Percentiles rank a stretch among this genome's conserved stretches.
These are phyloP conservation scores for Ibidorhyncha struthersii DNA, from an alignment of 2,113 vertebrate species.

Conservation along the genomic window DNA sequence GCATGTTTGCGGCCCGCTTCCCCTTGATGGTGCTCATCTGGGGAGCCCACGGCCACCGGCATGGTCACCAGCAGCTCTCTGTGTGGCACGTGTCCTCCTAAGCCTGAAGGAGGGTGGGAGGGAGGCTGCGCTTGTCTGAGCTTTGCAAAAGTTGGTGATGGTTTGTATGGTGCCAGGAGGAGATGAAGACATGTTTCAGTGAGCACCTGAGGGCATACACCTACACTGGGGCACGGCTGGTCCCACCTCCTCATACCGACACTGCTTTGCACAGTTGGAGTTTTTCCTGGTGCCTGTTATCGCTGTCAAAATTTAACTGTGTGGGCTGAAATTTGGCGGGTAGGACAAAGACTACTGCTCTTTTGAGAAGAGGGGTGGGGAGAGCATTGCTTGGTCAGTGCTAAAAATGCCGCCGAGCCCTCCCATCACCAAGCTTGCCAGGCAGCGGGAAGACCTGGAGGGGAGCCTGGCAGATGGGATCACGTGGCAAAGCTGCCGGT, in stretches of 20 bases:
- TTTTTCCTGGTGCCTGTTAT: not conserved
- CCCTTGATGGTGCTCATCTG: rapidly evolving
- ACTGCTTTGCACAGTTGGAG: not conserved
- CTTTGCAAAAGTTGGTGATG: not conserved
- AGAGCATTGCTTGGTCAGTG: not conserved
- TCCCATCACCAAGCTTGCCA: not conserved
- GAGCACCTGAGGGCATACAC: not conserved
- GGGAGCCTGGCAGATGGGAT: not conserved
- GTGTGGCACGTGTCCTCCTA: not conserved
- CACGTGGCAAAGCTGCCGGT: not conserved
- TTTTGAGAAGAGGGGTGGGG: not conserved
- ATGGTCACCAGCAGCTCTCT: not conserved
- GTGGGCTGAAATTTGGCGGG: not conserved
- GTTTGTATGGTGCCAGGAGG: not conserved
- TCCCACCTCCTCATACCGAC: not conserved
- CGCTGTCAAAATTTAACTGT: rapidly evolving
- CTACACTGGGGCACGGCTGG: not conserved
- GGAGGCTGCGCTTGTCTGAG: not conserved
- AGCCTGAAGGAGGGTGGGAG: not conserved
- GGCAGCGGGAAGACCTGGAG: not conserved
- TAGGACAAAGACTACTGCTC: not conserved
- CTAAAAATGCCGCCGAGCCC: not conserved
- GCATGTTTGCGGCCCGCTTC: not conserved
- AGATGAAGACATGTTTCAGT: not conserved
- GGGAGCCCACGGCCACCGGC: rapidly evolving